A percentile compares a stretch with the other conserved stretches of the same genome.
Evolutionary conservation across 2,888 invertebrate species (phyloP).

Genomic region (Noctua janthe): DNA sequence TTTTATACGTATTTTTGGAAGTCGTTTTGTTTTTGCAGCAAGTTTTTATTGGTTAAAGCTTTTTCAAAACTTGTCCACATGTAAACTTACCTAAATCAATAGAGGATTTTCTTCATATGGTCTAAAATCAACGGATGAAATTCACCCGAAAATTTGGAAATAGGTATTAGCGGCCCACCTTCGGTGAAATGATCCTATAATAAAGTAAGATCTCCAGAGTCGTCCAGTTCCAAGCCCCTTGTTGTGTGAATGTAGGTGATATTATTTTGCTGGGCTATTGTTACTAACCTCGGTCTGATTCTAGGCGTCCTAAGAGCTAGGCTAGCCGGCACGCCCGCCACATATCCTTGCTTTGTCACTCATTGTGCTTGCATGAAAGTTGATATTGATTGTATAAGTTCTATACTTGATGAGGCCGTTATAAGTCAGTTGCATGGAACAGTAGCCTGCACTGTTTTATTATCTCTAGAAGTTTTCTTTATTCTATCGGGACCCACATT

Average conservation of each 20-base stretch:
- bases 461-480: background rate
- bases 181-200: no score
- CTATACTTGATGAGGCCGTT: constrained; percentile 4
- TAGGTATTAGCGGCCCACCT: no score
- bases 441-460: background rate
- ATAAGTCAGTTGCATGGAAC: background rate
- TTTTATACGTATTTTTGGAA: no score
- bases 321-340: constrained; percentile 53
- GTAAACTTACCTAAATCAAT: no score
- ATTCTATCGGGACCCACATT: background rate
- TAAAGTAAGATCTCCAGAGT: background rate
- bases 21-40: no score
- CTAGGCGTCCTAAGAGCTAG: constrained; percentile 61
- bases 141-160: background rate
- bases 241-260: constrained; percentile 50
- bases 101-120: background rate
- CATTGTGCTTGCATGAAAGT: constrained; percentile 42
- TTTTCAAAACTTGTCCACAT: background rate
- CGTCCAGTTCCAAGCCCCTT: constrained; percentile 1
- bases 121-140: background rate
- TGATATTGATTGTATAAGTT: constrained; percentile 21
- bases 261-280: constrained; percentile 47
- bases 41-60: background rate
- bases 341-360: constrained; percentile 56
- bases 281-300: constrained; percentile 54